Evolutionary conservation across 2,113 vertebrate species (phyloP).

Genomic region (Cathartes aura): DNA sequence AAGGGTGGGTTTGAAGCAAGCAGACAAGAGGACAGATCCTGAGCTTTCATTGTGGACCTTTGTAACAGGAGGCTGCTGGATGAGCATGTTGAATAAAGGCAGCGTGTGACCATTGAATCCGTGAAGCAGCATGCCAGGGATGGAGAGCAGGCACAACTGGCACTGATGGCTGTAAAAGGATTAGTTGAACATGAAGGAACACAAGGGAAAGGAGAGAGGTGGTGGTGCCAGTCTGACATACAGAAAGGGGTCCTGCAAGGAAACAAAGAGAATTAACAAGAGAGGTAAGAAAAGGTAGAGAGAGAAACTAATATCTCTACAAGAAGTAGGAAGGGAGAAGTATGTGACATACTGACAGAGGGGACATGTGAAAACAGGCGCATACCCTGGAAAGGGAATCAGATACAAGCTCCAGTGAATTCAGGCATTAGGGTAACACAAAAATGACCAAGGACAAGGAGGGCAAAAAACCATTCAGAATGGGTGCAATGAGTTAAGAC

Average conservation of each 20-base stretch:
- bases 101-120: not conserved
- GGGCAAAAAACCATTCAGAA: not conserved
- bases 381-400: not conserved
- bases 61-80: not conserved
- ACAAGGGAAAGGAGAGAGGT: not conserved
- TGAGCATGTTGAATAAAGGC: not conserved
- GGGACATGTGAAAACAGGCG: not conserved
- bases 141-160: not conserved
- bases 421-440: not conserved
- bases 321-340: not conserved
- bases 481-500: not conserved
- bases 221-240: not conserved
- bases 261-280: not conserved
- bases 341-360: not conserved
- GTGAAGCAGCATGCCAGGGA: not conserved
- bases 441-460: not conserved
- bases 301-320: not conserved
- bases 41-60: not conserved
- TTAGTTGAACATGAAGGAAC: not conserved
- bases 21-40: not conserved
- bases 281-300: not conserved
- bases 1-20: not conserved
- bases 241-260: not conserved
- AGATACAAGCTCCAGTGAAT: not conserved
- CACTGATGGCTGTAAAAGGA: not conserved